Conservation (phyloP, 2,797 vertebrate genomes). For the Pelodytes ibericus region DNA sequence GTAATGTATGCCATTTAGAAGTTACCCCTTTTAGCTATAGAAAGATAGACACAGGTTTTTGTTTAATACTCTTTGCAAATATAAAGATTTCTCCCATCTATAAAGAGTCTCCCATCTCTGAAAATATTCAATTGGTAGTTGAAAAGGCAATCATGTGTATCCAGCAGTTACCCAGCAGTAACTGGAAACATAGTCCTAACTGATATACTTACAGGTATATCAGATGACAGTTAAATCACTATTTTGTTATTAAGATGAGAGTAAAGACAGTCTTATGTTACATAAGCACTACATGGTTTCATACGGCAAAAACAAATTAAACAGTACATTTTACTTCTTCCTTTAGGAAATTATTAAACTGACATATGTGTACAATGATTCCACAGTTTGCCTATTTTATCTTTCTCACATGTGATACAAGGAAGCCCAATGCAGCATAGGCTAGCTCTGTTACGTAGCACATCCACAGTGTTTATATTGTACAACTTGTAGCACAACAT, state of each 20-base stretch:
- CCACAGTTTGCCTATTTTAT: neutral
- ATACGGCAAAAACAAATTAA: neutral
- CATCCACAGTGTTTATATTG: neutral
- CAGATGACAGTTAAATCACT: too few relatives aligned
- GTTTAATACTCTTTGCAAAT: too few relatives aligned
- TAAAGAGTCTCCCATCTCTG: too few relatives aligned
- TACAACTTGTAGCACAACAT: neutral
- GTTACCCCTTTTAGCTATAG: too few relatives aligned
- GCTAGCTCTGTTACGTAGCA: neutral
- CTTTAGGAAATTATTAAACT: neutral
- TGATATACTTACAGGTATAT: too few relatives aligned
- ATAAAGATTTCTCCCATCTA: too few relatives aligned
- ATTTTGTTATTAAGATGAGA: neutral
- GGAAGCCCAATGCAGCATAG: neutral
- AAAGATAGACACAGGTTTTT: too few relatives aligned
- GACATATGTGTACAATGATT: slow-evolving; percentile 20
- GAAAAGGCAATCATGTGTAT: too few relatives aligned
- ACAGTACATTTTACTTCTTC: neutral
- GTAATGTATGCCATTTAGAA: too few relatives aligned
- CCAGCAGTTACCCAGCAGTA: too few relatives aligned
- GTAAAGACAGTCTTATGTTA: neutral
- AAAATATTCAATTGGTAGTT: too few relatives aligned
- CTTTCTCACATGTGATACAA: neutral
- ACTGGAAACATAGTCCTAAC: too few relatives aligned
- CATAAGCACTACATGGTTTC: neutral